A percentile compares a stretch with the other conserved stretches of the same genome.
Evolutionary conservation across 2,797 vertebrate genomes (phyloP).

Genomic region (Xenopus petersii): DNA sequence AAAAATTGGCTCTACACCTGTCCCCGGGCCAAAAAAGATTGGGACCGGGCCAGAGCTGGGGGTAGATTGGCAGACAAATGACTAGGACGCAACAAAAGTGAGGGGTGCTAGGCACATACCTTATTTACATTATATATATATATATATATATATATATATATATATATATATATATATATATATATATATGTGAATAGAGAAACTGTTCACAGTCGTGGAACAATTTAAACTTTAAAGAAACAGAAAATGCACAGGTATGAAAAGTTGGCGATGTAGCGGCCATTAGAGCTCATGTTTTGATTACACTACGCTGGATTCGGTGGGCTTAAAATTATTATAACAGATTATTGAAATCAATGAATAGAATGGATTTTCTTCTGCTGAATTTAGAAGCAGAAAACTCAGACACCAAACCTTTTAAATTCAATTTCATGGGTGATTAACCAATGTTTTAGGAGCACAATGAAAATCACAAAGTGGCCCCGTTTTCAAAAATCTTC

Average conservation of each 20-base stretch:
- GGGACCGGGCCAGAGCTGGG: too few species aligned
- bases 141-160: too few species aligned
- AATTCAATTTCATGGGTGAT: constrained; percentile 48
- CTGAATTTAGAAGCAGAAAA: constrained; percentile 33
- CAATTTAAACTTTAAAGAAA: background rate
- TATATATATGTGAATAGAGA: too few species aligned
- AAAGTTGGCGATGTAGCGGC: background rate
- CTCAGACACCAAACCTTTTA: constrained; percentile 43
- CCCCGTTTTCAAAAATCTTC: background rate
- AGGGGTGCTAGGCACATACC: too few species aligned
- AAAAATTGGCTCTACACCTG: too few species aligned
- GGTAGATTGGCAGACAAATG: too few species aligned
- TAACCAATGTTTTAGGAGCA: constrained; percentile 42
- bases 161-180: too few species aligned
- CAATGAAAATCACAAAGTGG: constrained; percentile 27
- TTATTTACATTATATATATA: too few species aligned
- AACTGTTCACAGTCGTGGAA: too few species aligned
- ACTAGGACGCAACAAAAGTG: too few species aligned
- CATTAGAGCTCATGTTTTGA: background rate
- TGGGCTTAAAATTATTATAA: constrained; percentile 38
- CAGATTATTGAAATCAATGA: constrained; percentile 49
- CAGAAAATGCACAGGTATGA: background rate
- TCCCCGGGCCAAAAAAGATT: too few species aligned
- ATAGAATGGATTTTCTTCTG: constrained; percentile 45
- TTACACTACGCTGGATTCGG: constrained; percentile 15